Evolutionary conservation across 2,113 vertebrate genomes (phyloP).

Genomic region (Cyphomyrus plagiostoma): DNA sequence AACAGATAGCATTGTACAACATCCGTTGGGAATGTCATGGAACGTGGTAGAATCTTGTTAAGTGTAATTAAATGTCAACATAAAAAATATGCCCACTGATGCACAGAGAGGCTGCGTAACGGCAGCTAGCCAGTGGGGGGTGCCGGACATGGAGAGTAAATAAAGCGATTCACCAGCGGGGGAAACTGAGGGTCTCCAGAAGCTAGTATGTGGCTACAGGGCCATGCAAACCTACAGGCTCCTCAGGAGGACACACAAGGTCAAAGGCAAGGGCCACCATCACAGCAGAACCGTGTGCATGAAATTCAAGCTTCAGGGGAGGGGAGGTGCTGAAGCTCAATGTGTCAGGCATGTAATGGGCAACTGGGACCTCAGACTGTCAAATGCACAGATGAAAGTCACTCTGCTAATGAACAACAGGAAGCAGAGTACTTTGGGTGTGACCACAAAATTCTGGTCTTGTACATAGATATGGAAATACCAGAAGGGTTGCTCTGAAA

Average conservation of each 20-base stretch:
- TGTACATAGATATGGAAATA: not conserved
- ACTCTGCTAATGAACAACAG: not conserved
- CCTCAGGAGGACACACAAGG: constrained; percentile 9
- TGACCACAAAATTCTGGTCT: not conserved
- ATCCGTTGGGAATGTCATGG: not conserved
- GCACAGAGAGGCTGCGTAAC: not conserved
- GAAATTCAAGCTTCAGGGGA: not conserved
- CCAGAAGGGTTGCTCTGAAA: not conserved
- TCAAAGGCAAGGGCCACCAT: not conserved
- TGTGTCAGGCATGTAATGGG: not conserved
- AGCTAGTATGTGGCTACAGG: not conserved
- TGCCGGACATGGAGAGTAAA: not conserved
- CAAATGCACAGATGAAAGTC: not conserved
- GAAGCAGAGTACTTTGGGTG: not conserved
- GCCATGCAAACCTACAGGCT: not conserved
- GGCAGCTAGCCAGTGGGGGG: not conserved
- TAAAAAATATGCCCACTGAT: not conserved
- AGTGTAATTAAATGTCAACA: not conserved
- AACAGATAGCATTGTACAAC: not conserved
- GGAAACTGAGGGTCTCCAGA: not conserved
- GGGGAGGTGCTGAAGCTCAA: constrained; percentile 10
- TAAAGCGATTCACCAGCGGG: not conserved
- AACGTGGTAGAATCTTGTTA: not conserved
- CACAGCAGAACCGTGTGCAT: constrained; percentile 17
- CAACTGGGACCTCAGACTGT: not conserved